These are phyloP conservation scores for Bostrychus sinensis DNA, from an alignment of 2,113 vertebrate species.

Conservation along the genomic window DNA sequence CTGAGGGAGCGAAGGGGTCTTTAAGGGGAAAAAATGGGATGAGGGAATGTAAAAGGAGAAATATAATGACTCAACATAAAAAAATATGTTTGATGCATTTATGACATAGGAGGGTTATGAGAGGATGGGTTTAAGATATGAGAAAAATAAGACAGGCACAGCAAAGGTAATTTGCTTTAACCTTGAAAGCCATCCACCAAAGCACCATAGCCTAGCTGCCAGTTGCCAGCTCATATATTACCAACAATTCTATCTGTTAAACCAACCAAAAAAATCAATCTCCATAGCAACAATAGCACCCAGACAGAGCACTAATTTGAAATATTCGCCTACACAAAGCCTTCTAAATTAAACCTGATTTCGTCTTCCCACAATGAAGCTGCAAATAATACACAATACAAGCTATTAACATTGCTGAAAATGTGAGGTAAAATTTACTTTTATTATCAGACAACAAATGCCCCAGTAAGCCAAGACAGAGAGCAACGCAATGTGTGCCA, in stretches of 20 bases:
- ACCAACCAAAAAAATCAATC: slow-evolving; percentile 17
- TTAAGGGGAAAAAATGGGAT: slow-evolving; percentile 64
- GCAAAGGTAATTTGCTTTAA: background rate
- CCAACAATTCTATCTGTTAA: background rate
- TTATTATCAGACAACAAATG: background rate
- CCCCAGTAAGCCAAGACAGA: no score
- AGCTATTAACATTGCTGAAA: background rate
- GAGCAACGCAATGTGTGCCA: no score
- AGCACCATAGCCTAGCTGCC: background rate
- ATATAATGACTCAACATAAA: slow-evolving; percentile 6
- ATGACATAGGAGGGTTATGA: slow-evolving; percentile 8
- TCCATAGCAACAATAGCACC: slow-evolving; percentile 45
- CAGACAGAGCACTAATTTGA: slow-evolving; percentile 8
- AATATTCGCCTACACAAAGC: slow-evolving; percentile 7
- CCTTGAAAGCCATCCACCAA: background rate
- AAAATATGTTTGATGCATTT: background rate
- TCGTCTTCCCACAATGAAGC: background rate
- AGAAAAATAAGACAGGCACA: background rate
- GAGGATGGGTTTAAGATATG: slow-evolving; percentile 1
- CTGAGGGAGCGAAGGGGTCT: slow-evolving; percentile 94
- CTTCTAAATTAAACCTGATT: background rate
- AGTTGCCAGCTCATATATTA: background rate
- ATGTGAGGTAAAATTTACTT: no score
- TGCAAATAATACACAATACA: slow-evolving; percentile 2
- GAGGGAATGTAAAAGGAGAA: slow-evolving; percentile 30